Percentiles rank a stretch among this genome's conserved stretches.
These are phyloP conservation scores for Scolopax mira DNA, from an alignment of 2,113 vertebrate species.

Conservation along the genomic window DNA sequence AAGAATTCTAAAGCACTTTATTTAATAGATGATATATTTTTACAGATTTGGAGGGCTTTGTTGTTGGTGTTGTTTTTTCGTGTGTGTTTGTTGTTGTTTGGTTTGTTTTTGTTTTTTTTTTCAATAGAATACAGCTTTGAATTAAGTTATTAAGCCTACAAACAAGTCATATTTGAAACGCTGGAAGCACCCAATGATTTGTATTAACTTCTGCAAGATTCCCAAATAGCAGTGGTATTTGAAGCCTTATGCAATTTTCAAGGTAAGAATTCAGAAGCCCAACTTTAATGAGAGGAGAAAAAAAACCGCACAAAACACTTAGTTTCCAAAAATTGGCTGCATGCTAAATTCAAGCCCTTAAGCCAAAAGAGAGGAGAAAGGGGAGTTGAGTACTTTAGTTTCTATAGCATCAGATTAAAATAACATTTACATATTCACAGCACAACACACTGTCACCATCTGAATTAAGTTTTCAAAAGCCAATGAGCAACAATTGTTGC, in stretches of 20 bases:
- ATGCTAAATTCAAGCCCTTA: background rate
- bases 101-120: background rate
- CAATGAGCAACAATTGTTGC: background rate
- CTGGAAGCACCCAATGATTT: background rate
- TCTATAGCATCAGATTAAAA: background rate
- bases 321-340: background rate
- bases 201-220: background rate
- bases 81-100: background rate
- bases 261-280: background rate
- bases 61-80: background rate
- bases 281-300: background rate
- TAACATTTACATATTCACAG: background rate
- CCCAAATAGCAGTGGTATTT: background rate
- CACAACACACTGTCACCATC: background rate
- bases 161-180: background rate
- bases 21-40: rapidly evolving
- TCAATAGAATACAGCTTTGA: background rate
- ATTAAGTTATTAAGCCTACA: background rate
- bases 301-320: background rate
- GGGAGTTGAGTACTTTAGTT: background rate
- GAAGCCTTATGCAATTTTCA: background rate
- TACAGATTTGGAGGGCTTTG: too few species aligned
- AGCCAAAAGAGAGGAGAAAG: background rate
- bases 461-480: background rate
- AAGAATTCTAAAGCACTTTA: background rate